Evolutionary conservation across 1,140 invertebrate species (phyloP), one percentile per base, ranked within the genome.

Genomic region (Spodoptera frugiperda): DNA sequence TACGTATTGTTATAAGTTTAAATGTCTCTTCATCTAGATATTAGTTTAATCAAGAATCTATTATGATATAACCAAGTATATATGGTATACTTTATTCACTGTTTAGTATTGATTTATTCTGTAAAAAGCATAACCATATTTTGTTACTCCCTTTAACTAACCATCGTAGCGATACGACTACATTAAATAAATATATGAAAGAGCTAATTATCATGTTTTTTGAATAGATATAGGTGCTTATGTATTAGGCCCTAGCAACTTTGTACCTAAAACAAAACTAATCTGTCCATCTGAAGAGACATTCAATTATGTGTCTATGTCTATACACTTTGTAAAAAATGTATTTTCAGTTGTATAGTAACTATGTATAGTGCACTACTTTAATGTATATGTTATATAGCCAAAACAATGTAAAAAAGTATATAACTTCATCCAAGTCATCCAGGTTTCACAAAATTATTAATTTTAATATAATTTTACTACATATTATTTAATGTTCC

Each of bases 1-100:
- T 77, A 71, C 68, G 76, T 81, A 75, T 76, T 78, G 15, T 15
- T 76, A 21, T 74, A 61, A 74, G 57, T 75, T 61, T 75, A 48
- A 11, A 4, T 12, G 48, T 75, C 72, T 63, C 44, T 75, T 65
- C 72, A 19, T 54, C 17, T 17, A 14, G 44, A 48, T 65, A 19
- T 11, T 53, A 46, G 65, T 53, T 68, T 25, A 65, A n/a, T n/a
- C 39, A 17, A 63, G 17, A 61, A 44, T 3, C 5, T 0, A n/a
- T 51, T 51, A 6, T 6, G 6, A 15, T 51, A 51, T 15, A 5
- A 15, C 14, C n/a, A n/a, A n/a, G n/a, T 4, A 3, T 15, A 51
- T 15, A 3, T 14, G n/a, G 14, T 5, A 51, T 51, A 15, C 15
- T 51, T 51, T 25, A 9, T 39, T 39, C 5, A 39, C 33, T 39